Base-by-base conservation (phyloP, 2,797 vertebrate species). In the Ctenochaetus hawaiiensis region DNA sequence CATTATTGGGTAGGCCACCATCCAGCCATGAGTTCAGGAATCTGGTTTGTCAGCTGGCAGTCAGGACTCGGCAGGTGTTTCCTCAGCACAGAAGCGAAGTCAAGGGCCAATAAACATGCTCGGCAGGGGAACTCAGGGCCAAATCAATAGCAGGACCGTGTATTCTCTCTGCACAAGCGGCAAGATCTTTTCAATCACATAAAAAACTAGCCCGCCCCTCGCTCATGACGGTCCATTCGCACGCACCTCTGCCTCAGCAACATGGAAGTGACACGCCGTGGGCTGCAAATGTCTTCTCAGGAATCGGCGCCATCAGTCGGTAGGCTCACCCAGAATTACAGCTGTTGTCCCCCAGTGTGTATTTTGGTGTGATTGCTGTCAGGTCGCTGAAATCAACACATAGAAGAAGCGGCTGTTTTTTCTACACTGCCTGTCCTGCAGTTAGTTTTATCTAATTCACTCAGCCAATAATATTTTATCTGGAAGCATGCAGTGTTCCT, bases 381-480 rank as follows among this genome's bases (percentile, higher is more conserved):
- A 91, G 92, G 87, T 93, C 91, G 86, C 89, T 90, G 79, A 91
- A 89, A 91, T 93, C 90, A 88, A 83, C 79, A 82, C 26, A 73
- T 60, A 51, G 44, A 72, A 81, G 75, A 76, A 75, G 37, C 44
- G 11, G 8, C 45, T 8, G 13, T 67, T 78, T 53, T 66, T 51
- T 74, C 22, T 18, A 2, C 20, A 1, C 67, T 56, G 61, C n/a
- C 18, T 58, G 37, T 62, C 16, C 43, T 41, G 3, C 34, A 43
- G 11, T 58, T 70, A 81, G 34, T 64, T 61, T 86, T 39, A 78
- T 85, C 58, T 72, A 51, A 77, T 77, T 80, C 2, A 2, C 61
- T 75, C 47, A 80, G 79, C 72, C 30, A 9, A 43, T 83, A 63
- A 66, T 78, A 48, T 80, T 75, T 75, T 37, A 72, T 78, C 60